Evolutionary conservation across 2,888 invertebrate species (phyloP).

Genomic region (Sepioteuthis lessoniana): DNA sequence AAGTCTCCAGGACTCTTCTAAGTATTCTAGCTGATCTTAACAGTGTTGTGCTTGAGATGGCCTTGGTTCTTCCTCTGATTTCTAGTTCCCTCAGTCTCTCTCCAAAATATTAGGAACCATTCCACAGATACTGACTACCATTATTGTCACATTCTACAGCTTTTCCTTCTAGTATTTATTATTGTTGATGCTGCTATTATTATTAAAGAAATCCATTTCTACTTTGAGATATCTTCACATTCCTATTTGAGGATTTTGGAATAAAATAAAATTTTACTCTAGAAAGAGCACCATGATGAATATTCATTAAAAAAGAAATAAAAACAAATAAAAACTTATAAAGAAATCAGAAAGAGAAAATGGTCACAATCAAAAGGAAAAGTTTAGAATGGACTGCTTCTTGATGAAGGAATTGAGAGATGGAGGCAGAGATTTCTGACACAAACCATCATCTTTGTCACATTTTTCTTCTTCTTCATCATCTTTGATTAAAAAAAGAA

Average conservation of each 20-base stretch:
- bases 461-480: neutral
- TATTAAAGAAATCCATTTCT: neutral
- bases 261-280: neutral
- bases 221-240: neutral
- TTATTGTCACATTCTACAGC: too few species aligned
- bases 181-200: too few species aligned
- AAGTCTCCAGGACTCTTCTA: too few species aligned
- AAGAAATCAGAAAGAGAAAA: neutral
- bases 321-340: neutral
- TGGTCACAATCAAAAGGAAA: neutral
- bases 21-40: too few species aligned
- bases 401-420: neutral
- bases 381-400: too few species aligned
- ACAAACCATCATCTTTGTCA: neutral
- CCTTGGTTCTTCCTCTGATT: too few species aligned
- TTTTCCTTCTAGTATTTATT: too few species aligned
- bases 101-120: too few species aligned
- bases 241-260: neutral
- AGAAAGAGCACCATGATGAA: neutral
- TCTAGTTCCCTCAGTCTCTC: too few species aligned
- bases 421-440: slow-evolving; percentile 13
- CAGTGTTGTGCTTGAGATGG: too few species aligned
- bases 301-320: neutral
- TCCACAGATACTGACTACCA: too few species aligned
- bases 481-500: too few species aligned